Evolutionary conservation across 2,888 invertebrate species (phyloP), one percentile per base, ranked within the genome.

Genomic region (Ernsta delagoae): DNA sequence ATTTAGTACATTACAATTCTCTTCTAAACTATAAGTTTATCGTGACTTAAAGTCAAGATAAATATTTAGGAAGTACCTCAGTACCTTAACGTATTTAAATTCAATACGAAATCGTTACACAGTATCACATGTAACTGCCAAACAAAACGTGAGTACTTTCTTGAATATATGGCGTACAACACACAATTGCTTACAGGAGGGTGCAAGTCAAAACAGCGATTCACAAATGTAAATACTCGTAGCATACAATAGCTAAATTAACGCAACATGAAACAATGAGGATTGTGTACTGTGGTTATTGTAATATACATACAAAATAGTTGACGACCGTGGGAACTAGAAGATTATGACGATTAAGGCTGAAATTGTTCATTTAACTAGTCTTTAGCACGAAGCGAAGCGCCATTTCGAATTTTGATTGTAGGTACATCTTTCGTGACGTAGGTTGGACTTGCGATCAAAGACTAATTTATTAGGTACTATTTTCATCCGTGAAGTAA

Each of bases 201-300:
- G 71, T 68, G 79, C 75, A 74, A 83, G 79, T 80, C 83, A 84
- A 80, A 86, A 86, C 85, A 85, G 73, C 75, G 77, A 79, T 81
- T 84, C 82, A 83, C 84, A 88, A 88, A 86, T 87, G 88, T 89
- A 90, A 90, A 92, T 92, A 91, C 81, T 83, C 78, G 82, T 72
- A 78, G 83, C 85, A 78, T 81, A 92, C 92, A 92, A 92, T 92
- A 89, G 92, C 86, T 85, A 86, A 91, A 91, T 90, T 88, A 87
- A 87, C 69, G 57, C 69, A 63, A 69, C 69, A 43, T 87, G 89
- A 87, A 92, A 93, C 92, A 93, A 92, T 92, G 90, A 87, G 88
- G 90, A 87, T 89, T 90, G 90, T 91, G 86, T 88, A 85, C 84
- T 84, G 83, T 82, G 86, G 86, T 85, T 88, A 88, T 86, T 86